Evolutionary conservation across 2,113 vertebrate genomes (phyloP), one percentile per base, ranked within the genome.

Genomic region (Cyphomyrus plagiostoma): DNA sequence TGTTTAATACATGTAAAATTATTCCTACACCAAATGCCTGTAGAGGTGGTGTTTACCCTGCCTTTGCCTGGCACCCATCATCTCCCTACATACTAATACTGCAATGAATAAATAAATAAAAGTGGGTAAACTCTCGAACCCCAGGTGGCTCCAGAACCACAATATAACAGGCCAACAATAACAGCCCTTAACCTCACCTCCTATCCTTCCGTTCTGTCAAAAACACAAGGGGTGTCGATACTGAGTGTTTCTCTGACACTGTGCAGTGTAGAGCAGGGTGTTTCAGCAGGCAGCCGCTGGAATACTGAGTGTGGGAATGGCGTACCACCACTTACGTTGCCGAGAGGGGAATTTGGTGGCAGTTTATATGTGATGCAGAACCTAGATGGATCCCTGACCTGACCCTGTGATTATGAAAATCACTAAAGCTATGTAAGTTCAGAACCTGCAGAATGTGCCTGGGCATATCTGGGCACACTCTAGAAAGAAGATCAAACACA

Each of bases 131-230:
- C 70, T 77, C 13, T 17, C 26, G 0, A 77, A 13, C 70, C 70
- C 13, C 45, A 87, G 77, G 88, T 87, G 90, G 92, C 91, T 92
- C 85, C 39, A 89, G 92, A 92, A 90, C 90, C 92, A 91, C 94
- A 94, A 92, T 91, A 48, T 62, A 39, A 39, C 35, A 13, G 58
- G 93, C 93, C 95, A 95, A 94, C 56, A 89, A 95, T 30, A 94
- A 95, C 90, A 93, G 23, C 91, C 89, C 89, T 39, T 92, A 93
- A 90, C 92, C 93, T 93, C 92, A 92, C 93, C 95, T 95, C 92
- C 94, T 93, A 93, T 93, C 93, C 94, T 94, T 93, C 93, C 91
- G 92, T 91, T 13, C 9, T 48, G 15, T 88, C 50, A 15, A 80
- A 88, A 88, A 88, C 35, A 89, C 46, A 89, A 11, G 35, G 4